Base-by-base conservation (phyloP, 35 echinoderm and acorn worm genomes). In the Lytechinus pictus region DNA sequence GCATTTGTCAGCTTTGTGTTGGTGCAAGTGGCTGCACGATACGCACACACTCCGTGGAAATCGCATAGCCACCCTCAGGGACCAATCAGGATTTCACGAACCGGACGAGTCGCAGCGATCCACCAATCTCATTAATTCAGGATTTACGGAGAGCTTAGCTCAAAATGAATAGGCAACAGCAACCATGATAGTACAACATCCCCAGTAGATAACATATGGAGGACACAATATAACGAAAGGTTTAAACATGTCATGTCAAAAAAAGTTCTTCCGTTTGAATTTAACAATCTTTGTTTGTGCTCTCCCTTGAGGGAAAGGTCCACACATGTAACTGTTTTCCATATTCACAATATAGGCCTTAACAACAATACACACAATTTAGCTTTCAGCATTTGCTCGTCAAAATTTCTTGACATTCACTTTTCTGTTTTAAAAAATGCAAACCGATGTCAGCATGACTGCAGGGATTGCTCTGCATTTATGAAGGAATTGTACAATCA, bases 61-160 rank as follows among this genome's bases (percentile, higher is more conserved):
- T 79, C 66, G 66, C 66, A 79, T 24, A 1, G 19, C 66, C 66
- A 24, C 66, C 66, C 66, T 79, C 16, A 79, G 66, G 66, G 66
- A 79, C 66, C 66, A 79, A 79, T 79, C 66, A 79, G 66, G 66
- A 79, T 16, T 79, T 79, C 66, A 79, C 66, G 66, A 79, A 24
- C 66, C 19, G 66, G 66, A 79, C 66, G 66, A 79, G 66, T 79
- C 19, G 66, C 66, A 24, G 66, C 66, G 66, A 79, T 79, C n/a
- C 66, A 79, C 66, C 66, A 79, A 79, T 79, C 66, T 79, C 66
- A 79, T 79, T 79, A 79, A 79, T 79, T 79, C 66, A 79, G 66
- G 66, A 79, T 79, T 79, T 79, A 79, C 66, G 19, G 66, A 79
- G 19, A 24, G 66, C 66, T 79, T 79, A 24, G 66, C 66, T 79